Conservation (phyloP, 2,888 invertebrate species). For the Drosophila dives region DNA sequence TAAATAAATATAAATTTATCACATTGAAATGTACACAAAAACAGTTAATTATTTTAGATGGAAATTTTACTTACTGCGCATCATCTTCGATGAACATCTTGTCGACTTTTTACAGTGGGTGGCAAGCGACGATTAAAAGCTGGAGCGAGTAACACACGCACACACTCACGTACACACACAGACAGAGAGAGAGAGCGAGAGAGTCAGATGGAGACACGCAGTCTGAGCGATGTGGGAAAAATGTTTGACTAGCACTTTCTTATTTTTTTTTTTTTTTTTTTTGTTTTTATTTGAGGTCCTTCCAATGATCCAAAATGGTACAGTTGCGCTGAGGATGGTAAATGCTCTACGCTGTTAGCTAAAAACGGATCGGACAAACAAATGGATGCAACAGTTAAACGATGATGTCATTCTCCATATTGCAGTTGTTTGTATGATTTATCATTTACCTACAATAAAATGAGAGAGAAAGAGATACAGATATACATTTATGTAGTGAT, state of each 20-base stretch:
- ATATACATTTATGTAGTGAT: constrained; percentile 61
- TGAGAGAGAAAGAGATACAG: constrained; percentile 35
- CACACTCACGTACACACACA: constrained; percentile 8
- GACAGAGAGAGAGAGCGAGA: constrained; percentile 25
- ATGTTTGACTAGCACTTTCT: constrained; percentile 22
- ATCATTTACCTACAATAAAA: constrained; percentile 61
- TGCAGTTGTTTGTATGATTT: constrained; percentile 17
- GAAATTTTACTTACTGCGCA: constrained; percentile 80
- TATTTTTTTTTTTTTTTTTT: neutral
- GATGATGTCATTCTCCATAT: constrained; percentile 51
- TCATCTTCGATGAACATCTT: constrained; percentile 84
- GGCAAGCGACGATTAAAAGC: constrained; percentile 34
- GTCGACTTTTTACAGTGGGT: constrained; percentile 34
- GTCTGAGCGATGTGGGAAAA: constrained; percentile 11
- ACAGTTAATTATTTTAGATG: constrained; percentile 5
- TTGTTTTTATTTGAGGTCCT: constrained; percentile 3
- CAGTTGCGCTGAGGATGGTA: constrained; percentile 28
- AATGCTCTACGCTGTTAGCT: constrained; percentile 36
- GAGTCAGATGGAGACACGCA: constrained; percentile 12
- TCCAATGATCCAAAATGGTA: constrained; percentile 29
- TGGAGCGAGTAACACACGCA: constrained; percentile 20
- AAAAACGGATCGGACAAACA: constrained; percentile 40
- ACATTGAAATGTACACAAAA: neutral
- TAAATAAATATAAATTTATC: neutral
- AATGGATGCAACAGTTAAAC: constrained; percentile 59